phyloP scores from a whole-genome alignment of 2,888 invertebrate genomes.

The Zaprionus bogoriensis region DNA sequence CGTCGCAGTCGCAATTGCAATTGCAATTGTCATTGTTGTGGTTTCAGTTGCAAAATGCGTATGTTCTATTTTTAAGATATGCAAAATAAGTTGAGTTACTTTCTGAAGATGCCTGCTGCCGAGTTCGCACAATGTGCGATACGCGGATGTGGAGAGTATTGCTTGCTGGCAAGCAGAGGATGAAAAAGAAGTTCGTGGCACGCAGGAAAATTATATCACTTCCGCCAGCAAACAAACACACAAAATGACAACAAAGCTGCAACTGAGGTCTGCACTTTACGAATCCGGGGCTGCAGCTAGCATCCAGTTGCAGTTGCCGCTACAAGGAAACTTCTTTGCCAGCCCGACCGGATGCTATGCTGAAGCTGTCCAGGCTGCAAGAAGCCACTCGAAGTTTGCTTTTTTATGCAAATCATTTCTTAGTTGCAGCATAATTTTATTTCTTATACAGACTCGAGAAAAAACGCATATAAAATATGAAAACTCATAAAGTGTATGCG shows the following conservation, averaged over 20 bases:
- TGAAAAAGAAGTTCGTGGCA: constrained; percentile 29
- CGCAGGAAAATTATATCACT: constrained; percentile 69
- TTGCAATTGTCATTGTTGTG: constrained; percentile 42
- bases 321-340: constrained; percentile 17
- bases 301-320: neutral
- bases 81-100: constrained; percentile 64
- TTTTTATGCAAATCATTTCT: constrained; percentile 33
- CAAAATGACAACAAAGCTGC: constrained; percentile 33
- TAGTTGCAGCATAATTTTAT: constrained; percentile 4
- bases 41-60: constrained; percentile 44
- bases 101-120: constrained; percentile 7
- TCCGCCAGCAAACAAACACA: constrained; percentile 52
- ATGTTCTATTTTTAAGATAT: constrained; percentile 62
- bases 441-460: neutral
- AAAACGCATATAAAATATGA: too few relatives aligned
- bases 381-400: neutral
- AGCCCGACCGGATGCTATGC: constrained; percentile 15
- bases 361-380: constrained; percentile 9
- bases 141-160: constrained; percentile 7
- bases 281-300: constrained; percentile 6
- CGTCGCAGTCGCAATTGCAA: neutral
- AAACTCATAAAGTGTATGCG: too few relatives aligned
- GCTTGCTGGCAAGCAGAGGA: neutral
- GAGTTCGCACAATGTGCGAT: constrained; percentile 34
- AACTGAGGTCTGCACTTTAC: neutral